Percentiles rank a stretch among this genome's conserved stretches.
Conservation (phyloP, 2,888 invertebrate species). For the Dermolepida albohirtum region DNA sequence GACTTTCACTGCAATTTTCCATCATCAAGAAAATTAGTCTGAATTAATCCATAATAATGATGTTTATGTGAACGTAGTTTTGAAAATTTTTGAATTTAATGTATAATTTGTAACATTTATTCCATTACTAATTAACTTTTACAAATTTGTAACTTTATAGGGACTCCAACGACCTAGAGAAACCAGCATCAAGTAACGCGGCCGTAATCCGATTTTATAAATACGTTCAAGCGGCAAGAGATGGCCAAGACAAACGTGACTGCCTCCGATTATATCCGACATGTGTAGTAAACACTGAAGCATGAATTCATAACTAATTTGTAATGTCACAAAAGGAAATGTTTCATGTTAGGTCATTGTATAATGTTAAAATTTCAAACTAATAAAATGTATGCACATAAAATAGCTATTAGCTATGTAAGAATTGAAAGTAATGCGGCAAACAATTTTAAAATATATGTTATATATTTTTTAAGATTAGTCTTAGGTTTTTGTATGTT, state of each 20-base stretch:
- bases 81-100: not conserved
- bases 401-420: too few species aligned
- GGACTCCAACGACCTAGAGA: conserved; percentile 79
- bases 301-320: conserved; percentile 34
- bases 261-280: conserved; percentile 76
- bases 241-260: conserved; percentile 85
- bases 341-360: too few species aligned
- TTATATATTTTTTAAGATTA: too few species aligned
- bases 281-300: conserved; percentile 77
- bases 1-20: too few species aligned
- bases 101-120: not conserved
- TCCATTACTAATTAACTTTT: not conserved
- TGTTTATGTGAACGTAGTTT: not conserved
- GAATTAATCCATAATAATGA: too few species aligned
- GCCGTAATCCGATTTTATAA: conserved; percentile 81
- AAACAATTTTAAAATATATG: too few species aligned
- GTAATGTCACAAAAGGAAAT: too few species aligned
- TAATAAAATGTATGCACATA: too few species aligned
- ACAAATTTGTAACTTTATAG: conserved; percentile 67
- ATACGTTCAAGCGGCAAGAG: conserved; percentile 84
- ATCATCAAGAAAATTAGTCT: not conserved
- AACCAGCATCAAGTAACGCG: conserved; percentile 74
- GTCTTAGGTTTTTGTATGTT: too few species aligned
- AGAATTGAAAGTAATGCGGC: too few species aligned
- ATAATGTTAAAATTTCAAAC: too few species aligned